Evolutionary conservation across 2,797 vertebrate genomes (phyloP).

Genomic region (Poeciliopsis paucimaculata): DNA sequence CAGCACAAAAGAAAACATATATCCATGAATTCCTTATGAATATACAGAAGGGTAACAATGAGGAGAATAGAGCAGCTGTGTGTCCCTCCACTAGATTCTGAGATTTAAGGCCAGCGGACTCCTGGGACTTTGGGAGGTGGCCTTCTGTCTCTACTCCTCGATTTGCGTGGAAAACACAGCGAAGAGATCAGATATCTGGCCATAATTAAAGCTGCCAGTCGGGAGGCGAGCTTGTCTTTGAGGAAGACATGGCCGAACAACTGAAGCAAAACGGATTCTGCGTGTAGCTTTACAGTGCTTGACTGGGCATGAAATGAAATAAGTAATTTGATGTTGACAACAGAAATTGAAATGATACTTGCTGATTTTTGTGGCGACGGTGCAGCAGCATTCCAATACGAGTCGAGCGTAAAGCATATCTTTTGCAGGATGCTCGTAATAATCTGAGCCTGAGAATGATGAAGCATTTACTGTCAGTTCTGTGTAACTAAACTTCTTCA

Average conservation of each 20-base stretch:
- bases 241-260: conserved; percentile 91
- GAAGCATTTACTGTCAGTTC: not conserved
- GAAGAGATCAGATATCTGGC: conserved; percentile 92
- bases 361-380: conserved; percentile 78
- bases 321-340: conserved; percentile 99
- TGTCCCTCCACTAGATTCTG: conserved; percentile 46
- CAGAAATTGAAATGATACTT: conserved; percentile 98
- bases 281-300: conserved; percentile 94
- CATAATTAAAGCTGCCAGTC: conserved; percentile 98
- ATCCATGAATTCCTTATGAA: conserved; percentile 31
- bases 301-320: conserved; percentile 99
- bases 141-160: conserved; percentile 47
- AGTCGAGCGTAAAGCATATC: conserved; percentile 12
- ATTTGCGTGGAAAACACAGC: conserved; percentile 82
- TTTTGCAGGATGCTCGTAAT: conserved; percentile 10
- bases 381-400: conserved; percentile 19
- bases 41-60: conserved; percentile 45
- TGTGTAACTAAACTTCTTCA: not conserved
- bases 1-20: conserved; percentile 42
- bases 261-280: conserved; percentile 93
- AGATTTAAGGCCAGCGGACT: conserved; percentile 57
- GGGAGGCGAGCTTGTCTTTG: conserved; percentile 89
- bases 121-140: conserved; percentile 45
- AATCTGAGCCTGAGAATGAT: not conserved
- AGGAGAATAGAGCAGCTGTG: conserved; percentile 36